phyloP scores from a whole-genome alignment of 2,113 vertebrate genomes.

The Kryptolebias marmoratus region DNA sequence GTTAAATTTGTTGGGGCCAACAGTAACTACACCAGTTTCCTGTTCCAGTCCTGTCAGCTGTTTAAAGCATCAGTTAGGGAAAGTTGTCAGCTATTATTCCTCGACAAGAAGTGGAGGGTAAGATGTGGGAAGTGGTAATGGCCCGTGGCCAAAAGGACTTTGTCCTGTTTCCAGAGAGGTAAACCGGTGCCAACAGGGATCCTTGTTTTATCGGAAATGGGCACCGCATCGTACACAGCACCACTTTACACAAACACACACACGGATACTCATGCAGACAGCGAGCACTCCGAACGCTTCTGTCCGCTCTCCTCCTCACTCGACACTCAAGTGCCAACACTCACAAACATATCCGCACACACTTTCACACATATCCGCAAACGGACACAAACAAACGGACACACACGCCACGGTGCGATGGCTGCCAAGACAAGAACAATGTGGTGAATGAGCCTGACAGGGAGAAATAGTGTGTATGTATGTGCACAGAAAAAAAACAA shows the following conservation, averaged over 20 bases:
- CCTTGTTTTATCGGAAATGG: conserved; percentile 48
- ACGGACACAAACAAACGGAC: conserved; percentile 58
- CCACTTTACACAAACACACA: background rate
- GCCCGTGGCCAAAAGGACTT: conserved; percentile 47
- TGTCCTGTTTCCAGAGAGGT: conserved; percentile 69
- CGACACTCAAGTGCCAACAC: conserved; percentile 58
- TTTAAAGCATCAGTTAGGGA: conserved; percentile 67
- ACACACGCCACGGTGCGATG: conserved; percentile 50
- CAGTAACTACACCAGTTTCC: conserved; percentile 55
- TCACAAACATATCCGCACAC: conserved; percentile 72
- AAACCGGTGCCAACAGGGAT: conserved; percentile 64
- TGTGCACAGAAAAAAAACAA: background rate
- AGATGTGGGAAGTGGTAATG: conserved; percentile 56
- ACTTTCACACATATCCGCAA: conserved; percentile 71
- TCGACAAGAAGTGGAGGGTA: conserved; percentile 44
- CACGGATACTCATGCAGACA: conserved; percentile 17
- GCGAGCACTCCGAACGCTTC: conserved; percentile 16
- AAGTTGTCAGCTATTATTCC: conserved; percentile 57
- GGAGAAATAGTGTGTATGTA: conserved; percentile 31
- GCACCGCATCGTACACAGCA: conserved; percentile 4
- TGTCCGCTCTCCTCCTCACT: conserved; percentile 45
- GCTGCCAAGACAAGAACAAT: conserved; percentile 75
- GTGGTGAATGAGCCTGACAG: conserved; percentile 52
- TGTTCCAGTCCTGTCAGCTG: conserved; percentile 58
- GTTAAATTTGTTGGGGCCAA: conserved; percentile 53